A percentile compares a stretch with the other conserved stretches of the same genome.
phyloP scores from a whole-genome alignment of 2,113 vertebrate genomes.

The Scophthalmus maximus region DNA sequence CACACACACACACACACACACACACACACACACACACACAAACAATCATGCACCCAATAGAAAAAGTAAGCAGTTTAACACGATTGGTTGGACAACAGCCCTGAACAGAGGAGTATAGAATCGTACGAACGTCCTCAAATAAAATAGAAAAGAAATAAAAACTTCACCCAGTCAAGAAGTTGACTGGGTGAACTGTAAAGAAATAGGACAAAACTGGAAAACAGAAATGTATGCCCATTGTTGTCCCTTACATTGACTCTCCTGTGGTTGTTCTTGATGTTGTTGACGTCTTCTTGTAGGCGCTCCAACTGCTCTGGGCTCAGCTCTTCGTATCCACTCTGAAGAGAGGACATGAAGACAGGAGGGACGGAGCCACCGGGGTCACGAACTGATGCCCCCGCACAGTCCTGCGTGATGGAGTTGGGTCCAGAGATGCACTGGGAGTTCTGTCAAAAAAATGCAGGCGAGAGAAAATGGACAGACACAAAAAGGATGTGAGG shows the following conservation, averaged over 20 bases:
- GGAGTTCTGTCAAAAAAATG: constrained; percentile 89
- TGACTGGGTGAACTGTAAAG: too few species aligned
- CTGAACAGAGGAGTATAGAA: not conserved
- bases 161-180: too few species aligned
- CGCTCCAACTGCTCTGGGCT: constrained; percentile 85
- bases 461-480: not conserved
- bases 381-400: constrained; percentile 80
- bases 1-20: not conserved
- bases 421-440: constrained; percentile 87
- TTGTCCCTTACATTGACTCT: constrained; percentile 81
- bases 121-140: not conserved
- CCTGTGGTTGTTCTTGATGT: constrained; percentile 85
- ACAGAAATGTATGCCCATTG: too few species aligned
- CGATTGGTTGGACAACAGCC: not conserved
- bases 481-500: not conserved
- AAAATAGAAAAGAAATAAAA: not conserved
- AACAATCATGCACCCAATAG: not conserved
- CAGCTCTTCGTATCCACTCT: constrained; percentile 87
- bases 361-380: constrained; percentile 69
- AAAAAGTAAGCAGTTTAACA: not conserved
- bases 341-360: constrained; percentile 85
- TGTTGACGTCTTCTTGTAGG: constrained; percentile 83
- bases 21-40: not conserved
- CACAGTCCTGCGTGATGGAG: constrained; percentile 84
- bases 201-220: too few species aligned